Conservation (phyloP, 2,888 invertebrate genomes). For the Hyppa rectilinea region DNA sequence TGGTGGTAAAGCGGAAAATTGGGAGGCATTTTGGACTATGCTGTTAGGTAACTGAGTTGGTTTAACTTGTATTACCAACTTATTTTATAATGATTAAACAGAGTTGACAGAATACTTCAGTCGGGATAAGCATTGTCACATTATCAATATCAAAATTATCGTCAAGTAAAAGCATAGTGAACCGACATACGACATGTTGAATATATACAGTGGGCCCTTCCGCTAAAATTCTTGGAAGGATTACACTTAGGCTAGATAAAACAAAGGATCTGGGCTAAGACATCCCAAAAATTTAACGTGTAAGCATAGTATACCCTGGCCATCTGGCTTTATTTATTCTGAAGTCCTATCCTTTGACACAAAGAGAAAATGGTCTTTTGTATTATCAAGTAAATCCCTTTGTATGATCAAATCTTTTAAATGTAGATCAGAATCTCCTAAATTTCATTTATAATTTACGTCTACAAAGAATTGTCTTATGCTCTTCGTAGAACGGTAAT, state of each 20-base stretch:
- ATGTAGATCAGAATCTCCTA: slow-evolving; percentile 24
- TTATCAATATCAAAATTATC: background rate
- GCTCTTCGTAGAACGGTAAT: background rate
- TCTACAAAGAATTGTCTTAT: slow-evolving; percentile 2
- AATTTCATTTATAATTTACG: slow-evolving; percentile 26
- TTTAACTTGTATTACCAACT: background rate
- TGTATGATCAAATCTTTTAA: slow-evolving; percentile 47
- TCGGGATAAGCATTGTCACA: background rate
- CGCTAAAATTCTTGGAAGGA: background rate
- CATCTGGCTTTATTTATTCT: slow-evolving; percentile 25
- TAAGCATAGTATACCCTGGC: slow-evolving; percentile 8
- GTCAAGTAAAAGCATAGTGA: background rate
- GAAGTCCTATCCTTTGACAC: slow-evolving; percentile 45
- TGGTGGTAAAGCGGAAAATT: slow-evolving; percentile 23
- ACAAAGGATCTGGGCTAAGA: slow-evolving; percentile 4
- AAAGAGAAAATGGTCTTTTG: slow-evolving; percentile 51
- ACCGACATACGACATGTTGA: background rate
- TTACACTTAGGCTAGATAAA: slow-evolving; percentile 1
- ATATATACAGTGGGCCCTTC: background rate
- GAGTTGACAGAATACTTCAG: too few relatives aligned
- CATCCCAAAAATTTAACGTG: slow-evolving; percentile 16
- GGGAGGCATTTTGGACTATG: background rate
- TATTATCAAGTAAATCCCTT: slow-evolving; percentile 54
- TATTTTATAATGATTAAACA: background rate
- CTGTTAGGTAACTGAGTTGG: slow-evolving; percentile 1